These are phyloP conservation scores for Xyrauchen texanus DNA, from an alignment of 2,113 vertebrate genomes.

Conservation along the genomic window DNA sequence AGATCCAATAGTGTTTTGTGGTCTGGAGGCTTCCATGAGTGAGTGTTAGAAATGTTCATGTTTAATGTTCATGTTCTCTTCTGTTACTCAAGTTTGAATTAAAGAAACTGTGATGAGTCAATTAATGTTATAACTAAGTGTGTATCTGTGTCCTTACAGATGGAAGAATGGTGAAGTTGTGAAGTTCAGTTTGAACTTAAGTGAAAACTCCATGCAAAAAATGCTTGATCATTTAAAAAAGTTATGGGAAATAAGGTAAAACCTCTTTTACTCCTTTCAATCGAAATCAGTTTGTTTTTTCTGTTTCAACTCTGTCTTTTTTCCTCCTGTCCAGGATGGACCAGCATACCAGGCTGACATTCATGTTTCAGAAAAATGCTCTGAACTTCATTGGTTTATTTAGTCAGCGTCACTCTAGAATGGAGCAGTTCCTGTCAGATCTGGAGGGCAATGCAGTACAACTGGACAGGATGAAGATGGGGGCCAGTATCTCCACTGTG, in stretches of 20 bases:
- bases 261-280: background rate
- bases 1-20: conserved; percentile 34
- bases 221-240: conserved; percentile 47
- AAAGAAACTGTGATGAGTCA: background rate
- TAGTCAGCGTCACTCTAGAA: conserved; percentile 43
- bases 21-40: conserved; percentile 6
- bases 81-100: background rate
- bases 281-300: background rate
- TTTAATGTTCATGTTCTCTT: background rate
- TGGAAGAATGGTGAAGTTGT: background rate
- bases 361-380: conserved; percentile 38
- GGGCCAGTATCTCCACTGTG: conserved; percentile 55
- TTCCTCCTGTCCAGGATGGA: conserved; percentile 42
- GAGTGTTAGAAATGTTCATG: conserved; percentile 5
- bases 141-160: conserved; percentile 12
- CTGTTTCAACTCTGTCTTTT: background rate
- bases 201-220: conserved; percentile 48
- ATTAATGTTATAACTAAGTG: background rate
- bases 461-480: conserved; percentile 59
- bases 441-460: conserved; percentile 55
- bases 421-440: conserved; percentile 54
- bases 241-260: conserved; percentile 54
- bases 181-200: conserved; percentile 45
- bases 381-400: conserved; percentile 47
- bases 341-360: conserved; percentile 42